A percentile compares a stretch with the other conserved stretches of the same genome.
Conservation (phyloP, 2,113 vertebrate genomes). For the Perca flavescens region DNA sequence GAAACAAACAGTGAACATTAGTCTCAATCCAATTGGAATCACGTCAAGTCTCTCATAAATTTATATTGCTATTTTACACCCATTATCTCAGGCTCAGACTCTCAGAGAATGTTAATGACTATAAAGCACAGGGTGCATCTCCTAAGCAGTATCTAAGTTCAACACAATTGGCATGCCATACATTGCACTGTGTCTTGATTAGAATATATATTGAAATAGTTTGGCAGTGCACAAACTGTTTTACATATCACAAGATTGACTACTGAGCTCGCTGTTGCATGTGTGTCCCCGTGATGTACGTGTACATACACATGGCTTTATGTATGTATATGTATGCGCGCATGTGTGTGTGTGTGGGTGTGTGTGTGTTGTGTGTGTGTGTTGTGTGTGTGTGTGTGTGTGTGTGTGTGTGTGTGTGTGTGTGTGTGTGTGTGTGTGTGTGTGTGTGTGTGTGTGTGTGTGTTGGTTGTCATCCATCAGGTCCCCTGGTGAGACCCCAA, state of each 20-base stretch:
- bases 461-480: conserved; percentile 77
- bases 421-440: conserved; percentile 38
- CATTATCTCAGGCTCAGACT: conserved; percentile 46
- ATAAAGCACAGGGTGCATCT: conserved; percentile 14
- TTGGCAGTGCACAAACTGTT: conserved; percentile 34
- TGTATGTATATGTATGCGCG: conserved; percentile 28
- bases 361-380: conserved; percentile 49
- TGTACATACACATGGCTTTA: conserved; percentile 43
- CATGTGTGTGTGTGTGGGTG: conserved; percentile 41
- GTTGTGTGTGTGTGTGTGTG: conserved; percentile 16
- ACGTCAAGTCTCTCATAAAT: conserved; percentile 59
- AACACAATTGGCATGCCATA: conserved; percentile 1
- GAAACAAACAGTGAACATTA: conserved; percentile 27
- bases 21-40: conserved; percentile 12
- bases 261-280: conserved; percentile 43
- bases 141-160: conserved; percentile 10
- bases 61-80: conserved; percentile 60
- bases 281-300: conserved; percentile 49
- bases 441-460: conserved; percentile 44
- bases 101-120: conserved; percentile 47
- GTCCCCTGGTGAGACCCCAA: conserved; percentile 89
- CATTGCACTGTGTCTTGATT: conserved; percentile 19
- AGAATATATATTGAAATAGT: conserved; percentile 54
- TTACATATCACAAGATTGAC: conserved; percentile 25
- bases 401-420: conserved; percentile 39